phyloP scores from a whole-genome alignment of 2,797 vertebrate species.

The Eremophila alpestris region DNA sequence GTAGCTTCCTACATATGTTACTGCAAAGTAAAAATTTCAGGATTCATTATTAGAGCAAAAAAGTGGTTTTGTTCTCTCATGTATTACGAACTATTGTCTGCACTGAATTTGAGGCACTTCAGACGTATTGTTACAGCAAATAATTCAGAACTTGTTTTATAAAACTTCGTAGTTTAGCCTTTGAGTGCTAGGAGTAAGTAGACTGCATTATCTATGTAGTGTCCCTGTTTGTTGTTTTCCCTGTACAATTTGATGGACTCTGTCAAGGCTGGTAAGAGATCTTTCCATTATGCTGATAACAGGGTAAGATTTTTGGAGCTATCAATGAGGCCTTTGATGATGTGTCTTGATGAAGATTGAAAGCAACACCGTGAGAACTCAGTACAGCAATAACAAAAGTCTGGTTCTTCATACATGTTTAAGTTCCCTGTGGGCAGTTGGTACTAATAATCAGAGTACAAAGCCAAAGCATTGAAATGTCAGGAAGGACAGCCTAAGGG shows the following conservation, averaged over 20 bases:
- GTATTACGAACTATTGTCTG: not conserved
- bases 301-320: not conserved
- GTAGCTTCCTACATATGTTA: not conserved
- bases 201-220: not conserved
- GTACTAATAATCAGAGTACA: not conserved
- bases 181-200: not conserved
- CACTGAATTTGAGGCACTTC: not conserved
- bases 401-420: not conserved
- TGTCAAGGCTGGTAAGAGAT: not conserved
- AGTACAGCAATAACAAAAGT: not conserved
- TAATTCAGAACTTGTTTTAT: not conserved
- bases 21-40: not conserved
- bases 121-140: not conserved
- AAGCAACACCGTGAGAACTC: not conserved
- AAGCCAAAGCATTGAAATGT: not conserved
- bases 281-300: not conserved
- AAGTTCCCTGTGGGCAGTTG: not conserved
- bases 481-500: not conserved
- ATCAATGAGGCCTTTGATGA: rapidly evolving
- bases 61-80: not conserved
- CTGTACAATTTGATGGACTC: not conserved
- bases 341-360: not conserved
- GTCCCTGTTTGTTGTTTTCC: not conserved
- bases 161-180: not conserved
- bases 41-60: not conserved